Evolutionary conservation across 30 jellyfish, hydroid and myxozoan species (phyloP), one percentile per base, ranked within the genome.

Genomic region (Pelagia noctiluca): DNA sequence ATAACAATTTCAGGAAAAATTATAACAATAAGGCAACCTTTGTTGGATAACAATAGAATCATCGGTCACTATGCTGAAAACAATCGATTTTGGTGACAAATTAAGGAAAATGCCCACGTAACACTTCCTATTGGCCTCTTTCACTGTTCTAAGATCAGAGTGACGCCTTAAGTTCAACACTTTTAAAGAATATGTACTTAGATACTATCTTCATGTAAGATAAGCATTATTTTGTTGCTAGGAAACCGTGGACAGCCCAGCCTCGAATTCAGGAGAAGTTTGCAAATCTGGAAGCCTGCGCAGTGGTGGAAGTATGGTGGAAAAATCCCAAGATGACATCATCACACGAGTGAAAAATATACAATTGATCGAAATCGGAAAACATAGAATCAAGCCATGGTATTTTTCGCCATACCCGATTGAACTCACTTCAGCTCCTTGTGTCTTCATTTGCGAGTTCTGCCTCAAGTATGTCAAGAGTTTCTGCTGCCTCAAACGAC

Each of bases 361-460:
- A 16, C 98, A 91, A 49, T 80, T 87, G 70, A 87, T 96, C 36
- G 98, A 96, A 76, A 76, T 96, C 31, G 99, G 99, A 24, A 92
- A 82, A 24, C 98, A 96, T 60, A 77, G 98, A 46, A 96, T 96
- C 61, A 96, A 90, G 47, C 99, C 99, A 1, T 96, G 99, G 99
- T 96, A 96, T 63, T 96, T 96, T 80, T 88, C 99, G 23, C 99
- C 99, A 16, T 96, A 96, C 66, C 96, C 98, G 0, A 78, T 96
- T 28, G 99, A 96, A 74, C 84, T 96, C 61, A 88, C 97, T 28
- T 69, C 35, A 63, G 50, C 74, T 29, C 82, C 90, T 1, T 90
- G 97, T 71, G 94, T 96, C 48, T 96, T 74, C 84, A 87, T 96
- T 16, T 96, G 99, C 80, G 99, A 96, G 78, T 96, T 90, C 71